Percentiles rank a stretch among this genome's conserved stretches.
Evolutionary conservation across 2,113 vertebrate species (phyloP).

Genomic region (Gnathonemus echidnorhynchus): DNA sequence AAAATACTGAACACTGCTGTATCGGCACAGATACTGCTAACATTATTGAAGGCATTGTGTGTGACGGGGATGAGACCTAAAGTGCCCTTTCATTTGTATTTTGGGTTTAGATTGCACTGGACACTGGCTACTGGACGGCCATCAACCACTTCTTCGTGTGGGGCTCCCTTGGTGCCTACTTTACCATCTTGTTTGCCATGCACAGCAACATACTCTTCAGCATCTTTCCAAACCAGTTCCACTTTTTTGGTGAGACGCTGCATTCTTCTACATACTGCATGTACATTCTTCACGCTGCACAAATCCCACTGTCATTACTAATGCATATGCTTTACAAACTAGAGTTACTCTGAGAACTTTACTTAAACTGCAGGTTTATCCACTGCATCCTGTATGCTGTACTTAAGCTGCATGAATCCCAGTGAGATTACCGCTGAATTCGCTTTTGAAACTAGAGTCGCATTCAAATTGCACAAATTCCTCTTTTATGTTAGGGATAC

Average conservation of each 20-base stretch:
- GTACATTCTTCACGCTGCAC: neutral
- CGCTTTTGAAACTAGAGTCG: neutral
- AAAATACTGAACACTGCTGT: neutral
- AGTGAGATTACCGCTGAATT: neutral
- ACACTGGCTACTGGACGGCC: slow-evolving; percentile 89
- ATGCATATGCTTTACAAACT: neutral
- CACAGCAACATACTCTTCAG: slow-evolving; percentile 81
- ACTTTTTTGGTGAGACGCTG: slow-evolving; percentile 76
- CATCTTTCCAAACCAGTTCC: slow-evolving; percentile 88
- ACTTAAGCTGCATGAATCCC: neutral
- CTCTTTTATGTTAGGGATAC: neutral
- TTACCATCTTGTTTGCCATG: slow-evolving; percentile 82
- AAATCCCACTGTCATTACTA: neutral
- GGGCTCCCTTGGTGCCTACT: slow-evolving; percentile 83
- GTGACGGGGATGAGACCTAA: neutral
- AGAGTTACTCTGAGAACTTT: neutral
- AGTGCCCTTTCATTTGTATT: slow-evolving; percentile 23
- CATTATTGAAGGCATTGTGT: neutral
- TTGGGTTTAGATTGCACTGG: slow-evolving; percentile 71
- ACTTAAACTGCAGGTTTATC: neutral
- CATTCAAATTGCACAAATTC: neutral
- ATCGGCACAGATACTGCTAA: neutral
- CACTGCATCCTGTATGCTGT: neutral
- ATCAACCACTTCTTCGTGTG: slow-evolving; percentile 95
- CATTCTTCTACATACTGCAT: neutral